phyloP scores from a whole-genome alignment of 2,797 vertebrate genomes.

The Centropyge bicolor region DNA sequence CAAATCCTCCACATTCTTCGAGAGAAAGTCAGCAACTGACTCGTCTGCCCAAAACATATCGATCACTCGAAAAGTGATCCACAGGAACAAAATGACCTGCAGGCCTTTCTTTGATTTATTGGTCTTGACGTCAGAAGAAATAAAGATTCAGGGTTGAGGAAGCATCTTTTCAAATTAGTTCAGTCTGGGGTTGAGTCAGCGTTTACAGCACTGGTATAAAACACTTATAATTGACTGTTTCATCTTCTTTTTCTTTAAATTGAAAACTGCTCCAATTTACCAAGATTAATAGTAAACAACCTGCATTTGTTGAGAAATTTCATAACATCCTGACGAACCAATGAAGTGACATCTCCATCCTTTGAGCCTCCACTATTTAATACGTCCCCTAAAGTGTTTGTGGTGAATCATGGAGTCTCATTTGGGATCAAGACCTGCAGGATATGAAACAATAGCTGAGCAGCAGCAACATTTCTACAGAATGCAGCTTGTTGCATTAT shows the following conservation, averaged over 20 bases:
- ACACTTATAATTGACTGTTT: background rate
- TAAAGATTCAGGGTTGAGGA: background rate
- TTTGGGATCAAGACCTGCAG: conserved; percentile 22
- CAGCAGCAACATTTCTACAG: conserved; percentile 37
- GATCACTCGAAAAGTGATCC: conserved; percentile 18
- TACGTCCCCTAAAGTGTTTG: background rate
- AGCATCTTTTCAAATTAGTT: conserved; percentile 1
- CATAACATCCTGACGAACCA: background rate
- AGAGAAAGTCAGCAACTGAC: background rate
- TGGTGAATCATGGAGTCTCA: conserved; percentile 11
- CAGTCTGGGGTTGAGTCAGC: background rate
- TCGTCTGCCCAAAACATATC: conserved; percentile 13
- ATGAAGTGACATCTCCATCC: conserved; percentile 11
- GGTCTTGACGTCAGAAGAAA: background rate
- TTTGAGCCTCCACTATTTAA: background rate
- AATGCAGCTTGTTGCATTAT: conserved; percentile 8
- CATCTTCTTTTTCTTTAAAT: background rate
- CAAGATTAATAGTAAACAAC: background rate
- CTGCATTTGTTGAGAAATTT: conserved; percentile 2
- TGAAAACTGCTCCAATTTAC: too few relatives aligned
- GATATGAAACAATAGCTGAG: background rate
- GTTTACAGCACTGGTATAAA: background rate
- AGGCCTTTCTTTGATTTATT: conserved; percentile 8
- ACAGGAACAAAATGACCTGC: background rate
- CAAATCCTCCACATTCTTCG: background rate